These are phyloP conservation scores for Pomatorhinus ruficollis DNA, from an alignment of 2,113 vertebrate genomes.

Conservation along the genomic window DNA sequence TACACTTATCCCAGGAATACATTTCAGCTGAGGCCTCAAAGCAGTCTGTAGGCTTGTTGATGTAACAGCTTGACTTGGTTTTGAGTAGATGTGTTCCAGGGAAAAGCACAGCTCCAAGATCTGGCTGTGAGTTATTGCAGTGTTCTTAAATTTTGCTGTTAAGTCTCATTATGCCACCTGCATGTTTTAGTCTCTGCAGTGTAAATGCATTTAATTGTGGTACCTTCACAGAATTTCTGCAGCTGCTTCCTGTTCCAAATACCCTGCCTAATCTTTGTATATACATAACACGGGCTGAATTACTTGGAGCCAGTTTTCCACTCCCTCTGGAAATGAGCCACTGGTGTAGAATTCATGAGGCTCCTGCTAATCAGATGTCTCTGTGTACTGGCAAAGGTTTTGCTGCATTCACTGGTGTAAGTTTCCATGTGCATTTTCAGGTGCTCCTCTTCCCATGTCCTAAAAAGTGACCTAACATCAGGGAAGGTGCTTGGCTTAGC, in stretches of 20 bases:
- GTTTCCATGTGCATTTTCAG: background rate
- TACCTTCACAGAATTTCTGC: background rate
- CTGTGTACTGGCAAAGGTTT: background rate
- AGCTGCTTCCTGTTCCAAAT: background rate
- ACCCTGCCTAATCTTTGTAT: background rate
- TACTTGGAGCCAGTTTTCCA: background rate
- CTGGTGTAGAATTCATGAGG: background rate
- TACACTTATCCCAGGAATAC: background rate
- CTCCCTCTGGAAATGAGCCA: background rate
- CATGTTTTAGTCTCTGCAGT: background rate
- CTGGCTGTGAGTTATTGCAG: background rate
- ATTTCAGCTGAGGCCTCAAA: background rate
- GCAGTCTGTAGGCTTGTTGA: background rate
- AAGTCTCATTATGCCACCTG: background rate
- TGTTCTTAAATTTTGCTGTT: background rate
- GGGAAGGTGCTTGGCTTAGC: background rate
- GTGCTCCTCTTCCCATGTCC: background rate
- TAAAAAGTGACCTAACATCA: background rate
- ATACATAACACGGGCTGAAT: background rate
- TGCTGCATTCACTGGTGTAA: background rate
- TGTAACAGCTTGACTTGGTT: background rate
- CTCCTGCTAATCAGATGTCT: background rate
- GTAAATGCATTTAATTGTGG: background rate
- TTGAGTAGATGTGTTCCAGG: background rate
- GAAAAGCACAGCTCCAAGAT: background rate